Conservation (phyloP, 2,113 vertebrate species). For the Vulpes vulpes region DNA sequence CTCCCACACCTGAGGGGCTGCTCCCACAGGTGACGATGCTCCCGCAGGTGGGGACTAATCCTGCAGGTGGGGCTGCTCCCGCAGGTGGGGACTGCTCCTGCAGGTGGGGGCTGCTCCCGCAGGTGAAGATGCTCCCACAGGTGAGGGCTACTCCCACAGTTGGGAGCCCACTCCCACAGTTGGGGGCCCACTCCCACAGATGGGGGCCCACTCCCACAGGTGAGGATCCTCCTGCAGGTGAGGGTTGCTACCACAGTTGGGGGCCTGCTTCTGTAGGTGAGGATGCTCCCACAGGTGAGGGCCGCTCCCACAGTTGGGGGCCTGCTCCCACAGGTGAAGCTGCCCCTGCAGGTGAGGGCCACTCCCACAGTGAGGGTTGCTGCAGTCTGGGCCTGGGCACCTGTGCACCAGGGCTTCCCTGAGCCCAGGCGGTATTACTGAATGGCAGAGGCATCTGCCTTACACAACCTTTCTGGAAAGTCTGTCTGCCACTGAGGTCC, state of each 20-base stretch:
- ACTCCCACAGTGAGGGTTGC: neutral
- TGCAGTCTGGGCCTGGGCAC: neutral
- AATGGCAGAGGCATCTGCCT: neutral
- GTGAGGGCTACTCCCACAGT: neutral
- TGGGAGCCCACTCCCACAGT: no score
- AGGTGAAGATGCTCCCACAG: neutral
- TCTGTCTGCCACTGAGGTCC: neutral
- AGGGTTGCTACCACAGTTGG: neutral
- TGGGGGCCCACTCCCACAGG: no score
- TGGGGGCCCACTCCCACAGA: neutral
- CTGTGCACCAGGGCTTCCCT: rapidly evolving
- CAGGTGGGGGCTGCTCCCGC: no score
- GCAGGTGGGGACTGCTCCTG: neutral
- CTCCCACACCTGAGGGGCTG: neutral
- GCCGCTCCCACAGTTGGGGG: neutral
- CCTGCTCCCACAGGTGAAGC: neutral
- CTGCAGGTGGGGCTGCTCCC: neutral
- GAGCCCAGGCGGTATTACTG: neutral
- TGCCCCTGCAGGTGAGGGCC: neutral
- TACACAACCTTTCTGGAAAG: neutral
- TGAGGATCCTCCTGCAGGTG: neutral
- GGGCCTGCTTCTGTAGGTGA: no score
- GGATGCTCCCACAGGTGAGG: neutral
- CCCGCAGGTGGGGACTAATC: neutral
- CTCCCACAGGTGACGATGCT: rapidly evolving